Evolutionary conservation across 1,140 invertebrate genomes (phyloP).

Genomic region (Neodiprion pinetum): DNA sequence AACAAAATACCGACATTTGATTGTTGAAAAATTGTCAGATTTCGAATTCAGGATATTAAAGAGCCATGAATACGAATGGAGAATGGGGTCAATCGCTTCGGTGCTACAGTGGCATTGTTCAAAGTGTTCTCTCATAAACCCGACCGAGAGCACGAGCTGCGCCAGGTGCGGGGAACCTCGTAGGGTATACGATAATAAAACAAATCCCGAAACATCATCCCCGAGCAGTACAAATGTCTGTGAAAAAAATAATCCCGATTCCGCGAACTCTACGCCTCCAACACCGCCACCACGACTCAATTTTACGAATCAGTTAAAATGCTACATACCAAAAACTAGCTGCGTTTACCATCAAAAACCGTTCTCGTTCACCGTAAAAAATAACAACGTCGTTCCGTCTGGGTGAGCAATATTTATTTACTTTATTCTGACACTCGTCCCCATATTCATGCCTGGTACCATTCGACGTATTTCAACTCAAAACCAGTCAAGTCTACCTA

Average conservation of each 20-base stretch:
- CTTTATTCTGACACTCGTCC: constrained; percentile 11
- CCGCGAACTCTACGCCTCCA: constrained; percentile 47
- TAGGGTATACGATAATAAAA: constrained; percentile 19
- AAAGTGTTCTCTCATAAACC: constrained; percentile 85
- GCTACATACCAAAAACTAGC: background rate
- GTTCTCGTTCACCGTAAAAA: constrained; percentile 9
- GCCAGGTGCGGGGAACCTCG: constrained; percentile 75
- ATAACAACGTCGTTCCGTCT: constrained; percentile 14
- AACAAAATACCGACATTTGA: background rate
- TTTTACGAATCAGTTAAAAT: background rate
- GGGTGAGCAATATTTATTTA: constrained; percentile 7
- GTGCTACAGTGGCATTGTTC: constrained; percentile 89
- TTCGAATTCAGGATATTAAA: constrained; percentile 19
- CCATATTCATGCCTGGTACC: background rate
- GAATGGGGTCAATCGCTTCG: constrained; percentile 88
- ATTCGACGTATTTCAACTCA: background rate
- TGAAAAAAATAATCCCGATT: constrained; percentile 3
- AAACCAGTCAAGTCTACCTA: background rate
- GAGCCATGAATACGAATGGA: constrained; percentile 59
- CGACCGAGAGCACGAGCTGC: constrained; percentile 80
- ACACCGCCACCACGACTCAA: constrained; percentile 47
- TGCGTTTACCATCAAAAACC: background rate
- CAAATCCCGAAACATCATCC: constrained; percentile 39
- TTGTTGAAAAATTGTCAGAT: background rate
- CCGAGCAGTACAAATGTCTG: background rate